These are phyloP conservation scores for Gallinago jamesoni DNA, from an alignment of 2,113 vertebrate genomes.

Conservation along the genomic window DNA sequence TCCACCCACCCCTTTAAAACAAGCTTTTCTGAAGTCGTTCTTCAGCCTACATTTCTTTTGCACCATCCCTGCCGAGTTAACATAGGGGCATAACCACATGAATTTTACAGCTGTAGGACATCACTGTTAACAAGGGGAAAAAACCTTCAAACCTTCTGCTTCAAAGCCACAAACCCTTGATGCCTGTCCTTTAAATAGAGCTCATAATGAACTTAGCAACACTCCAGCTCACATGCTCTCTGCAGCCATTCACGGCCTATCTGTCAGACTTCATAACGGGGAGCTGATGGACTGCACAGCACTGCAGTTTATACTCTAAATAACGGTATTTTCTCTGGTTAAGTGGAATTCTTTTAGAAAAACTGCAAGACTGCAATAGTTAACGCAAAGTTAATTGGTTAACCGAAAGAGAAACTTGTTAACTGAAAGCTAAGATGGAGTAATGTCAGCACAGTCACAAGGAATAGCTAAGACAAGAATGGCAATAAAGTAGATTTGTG, in stretches of 20 bases:
- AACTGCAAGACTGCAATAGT: background rate
- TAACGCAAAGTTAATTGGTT: background rate
- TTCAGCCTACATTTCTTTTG: background rate
- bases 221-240: background rate
- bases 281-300: background rate
- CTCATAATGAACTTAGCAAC: background rate
- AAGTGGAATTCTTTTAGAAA: background rate
- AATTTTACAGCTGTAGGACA: slow-evolving; percentile 41
- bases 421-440: background rate
- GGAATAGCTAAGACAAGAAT: background rate
- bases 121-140: background rate
- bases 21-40: background rate
- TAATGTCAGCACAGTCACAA: background rate
- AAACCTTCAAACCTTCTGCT: background rate
- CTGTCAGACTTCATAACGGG: background rate
- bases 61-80: background rate
- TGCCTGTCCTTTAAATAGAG: background rate
- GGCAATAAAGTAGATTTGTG: background rate
- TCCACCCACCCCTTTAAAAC: background rate
- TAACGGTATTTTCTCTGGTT: background rate
- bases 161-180: slow-evolving; percentile 18
- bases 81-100: background rate
- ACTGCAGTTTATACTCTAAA: background rate
- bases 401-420: background rate
- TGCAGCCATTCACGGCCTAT: background rate